A percentile compares a stretch with the other conserved stretches of the same genome.
Conservation (phyloP, 2,113 vertebrate genomes). For the Gymnobelideus leadbeateri region DNA sequence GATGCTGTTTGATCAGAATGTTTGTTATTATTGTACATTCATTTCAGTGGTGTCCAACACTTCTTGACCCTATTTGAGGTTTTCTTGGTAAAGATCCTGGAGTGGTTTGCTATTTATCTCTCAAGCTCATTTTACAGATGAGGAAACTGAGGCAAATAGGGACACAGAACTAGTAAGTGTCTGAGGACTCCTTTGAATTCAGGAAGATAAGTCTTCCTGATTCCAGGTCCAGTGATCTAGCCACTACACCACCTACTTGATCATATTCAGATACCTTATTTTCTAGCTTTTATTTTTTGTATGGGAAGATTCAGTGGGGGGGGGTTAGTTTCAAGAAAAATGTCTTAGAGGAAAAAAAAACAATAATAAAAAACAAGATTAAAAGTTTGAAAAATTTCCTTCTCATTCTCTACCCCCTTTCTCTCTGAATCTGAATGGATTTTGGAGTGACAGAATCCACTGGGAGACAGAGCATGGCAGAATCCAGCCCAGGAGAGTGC, state of each 20-base stretch:
- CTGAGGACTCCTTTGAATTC: not conserved
- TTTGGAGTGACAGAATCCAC: no score
- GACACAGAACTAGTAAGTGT: not conserved
- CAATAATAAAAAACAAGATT: not conserved
- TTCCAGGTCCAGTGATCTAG: not conserved
- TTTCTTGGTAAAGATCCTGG: not conserved
- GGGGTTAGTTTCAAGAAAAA: not conserved
- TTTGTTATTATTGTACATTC: not conserved
- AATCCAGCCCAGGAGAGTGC: no score
- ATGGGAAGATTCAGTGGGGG: not conserved
- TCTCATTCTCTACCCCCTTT: not conserved
- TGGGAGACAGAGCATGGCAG: no score
- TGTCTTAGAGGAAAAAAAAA: not conserved
- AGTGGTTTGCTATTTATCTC: not conserved
- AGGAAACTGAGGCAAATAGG: not conserved
- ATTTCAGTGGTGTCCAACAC: not conserved
- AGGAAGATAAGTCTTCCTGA: not conserved
- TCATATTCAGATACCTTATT: not conserved
- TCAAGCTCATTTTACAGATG: not conserved
- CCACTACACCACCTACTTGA: not conserved
- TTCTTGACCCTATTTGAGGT: not conserved
- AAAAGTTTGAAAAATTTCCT: not conserved
- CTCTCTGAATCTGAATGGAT: not conserved
- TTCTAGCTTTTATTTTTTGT: not conserved
- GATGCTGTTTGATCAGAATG: not conserved